These are phyloP conservation scores for Odontophorus gujanensis DNA, from an alignment of 2,113 vertebrate genomes.

Conservation along the genomic window DNA sequence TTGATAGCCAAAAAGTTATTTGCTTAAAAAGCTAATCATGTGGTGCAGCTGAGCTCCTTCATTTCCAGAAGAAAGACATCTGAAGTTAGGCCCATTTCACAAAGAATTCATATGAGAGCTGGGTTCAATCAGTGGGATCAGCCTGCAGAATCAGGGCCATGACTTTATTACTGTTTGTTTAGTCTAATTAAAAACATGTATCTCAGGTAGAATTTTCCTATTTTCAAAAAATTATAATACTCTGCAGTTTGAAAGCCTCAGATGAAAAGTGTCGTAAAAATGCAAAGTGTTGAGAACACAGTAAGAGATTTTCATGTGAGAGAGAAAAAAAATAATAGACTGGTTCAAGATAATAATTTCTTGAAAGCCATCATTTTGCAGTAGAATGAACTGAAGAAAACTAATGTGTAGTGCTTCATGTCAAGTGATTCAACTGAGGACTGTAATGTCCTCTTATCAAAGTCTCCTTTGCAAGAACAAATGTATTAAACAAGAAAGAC, in stretches of 20 bases:
- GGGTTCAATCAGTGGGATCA: conserved; percentile 50
- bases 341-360: conserved; percentile 1
- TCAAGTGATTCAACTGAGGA: not conserved
- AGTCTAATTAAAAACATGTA: conserved; percentile 47
- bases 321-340: not conserved
- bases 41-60: conserved; percentile 58
- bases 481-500: conserved; percentile 22
- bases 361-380: not conserved
- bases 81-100: conserved; percentile 40
- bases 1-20: conserved; percentile 60
- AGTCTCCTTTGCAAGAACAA: not conserved
- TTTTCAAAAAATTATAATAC: not conserved
- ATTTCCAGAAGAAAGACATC: conserved; percentile 41
- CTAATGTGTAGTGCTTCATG: not conserved
- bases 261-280: conserved; percentile 32
- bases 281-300: not conserved
- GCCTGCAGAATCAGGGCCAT: conserved; percentile 12
- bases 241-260: not conserved
- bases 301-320: conserved; percentile 27
- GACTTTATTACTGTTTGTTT: conserved; percentile 44
- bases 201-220: not conserved
- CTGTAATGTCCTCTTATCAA: not conserved
- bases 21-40: conserved; percentile 68
- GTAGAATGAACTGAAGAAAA: not conserved
- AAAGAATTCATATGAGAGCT: conserved; percentile 45